phyloP scores from a whole-genome alignment of 2,888 invertebrate species.

The Taphrorychus bicolor region DNA sequence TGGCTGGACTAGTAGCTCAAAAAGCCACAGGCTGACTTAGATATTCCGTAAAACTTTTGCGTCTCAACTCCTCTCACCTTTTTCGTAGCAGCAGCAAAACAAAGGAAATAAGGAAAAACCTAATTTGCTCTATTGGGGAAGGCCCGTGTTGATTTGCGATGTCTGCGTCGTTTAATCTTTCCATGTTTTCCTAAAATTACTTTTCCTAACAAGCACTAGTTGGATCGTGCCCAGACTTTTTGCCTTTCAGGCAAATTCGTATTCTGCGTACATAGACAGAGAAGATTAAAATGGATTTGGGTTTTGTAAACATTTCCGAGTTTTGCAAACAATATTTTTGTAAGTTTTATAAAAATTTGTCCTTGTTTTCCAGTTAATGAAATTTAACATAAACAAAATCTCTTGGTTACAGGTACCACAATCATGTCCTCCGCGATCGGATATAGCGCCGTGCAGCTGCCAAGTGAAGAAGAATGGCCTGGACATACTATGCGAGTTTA shows the following conservation, averaged over 20 bases:
- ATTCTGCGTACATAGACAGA: neutral
- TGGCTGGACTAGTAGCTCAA: neutral
- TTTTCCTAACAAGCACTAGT: neutral
- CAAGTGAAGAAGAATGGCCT: conserved; percentile 87
- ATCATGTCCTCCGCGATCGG: conserved; percentile 77
- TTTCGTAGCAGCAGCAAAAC: neutral
- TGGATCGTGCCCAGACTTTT: neutral
- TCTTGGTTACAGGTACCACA: conserved; percentile 61
- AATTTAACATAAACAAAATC: no score
- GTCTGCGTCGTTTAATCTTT: neutral
- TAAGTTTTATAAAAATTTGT: no score
- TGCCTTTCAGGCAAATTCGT: neutral
- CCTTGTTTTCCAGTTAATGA: no score
- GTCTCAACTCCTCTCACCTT: neutral
- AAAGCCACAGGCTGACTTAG: neutral
- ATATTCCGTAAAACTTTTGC: neutral
- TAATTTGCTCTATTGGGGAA: neutral
- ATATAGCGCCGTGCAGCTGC: conserved; percentile 83
- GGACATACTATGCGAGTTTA: conserved; percentile 88
- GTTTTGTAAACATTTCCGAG: neutral
- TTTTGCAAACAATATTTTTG: no score
- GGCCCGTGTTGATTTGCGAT: neutral
- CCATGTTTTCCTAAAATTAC: neutral
- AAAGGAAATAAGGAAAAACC: neutral
- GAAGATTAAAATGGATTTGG: neutral